Evolutionary conservation across 2,888 invertebrate species (phyloP), one percentile per base, ranked within the genome.

Genomic region (Ethmia dodecea): DNA sequence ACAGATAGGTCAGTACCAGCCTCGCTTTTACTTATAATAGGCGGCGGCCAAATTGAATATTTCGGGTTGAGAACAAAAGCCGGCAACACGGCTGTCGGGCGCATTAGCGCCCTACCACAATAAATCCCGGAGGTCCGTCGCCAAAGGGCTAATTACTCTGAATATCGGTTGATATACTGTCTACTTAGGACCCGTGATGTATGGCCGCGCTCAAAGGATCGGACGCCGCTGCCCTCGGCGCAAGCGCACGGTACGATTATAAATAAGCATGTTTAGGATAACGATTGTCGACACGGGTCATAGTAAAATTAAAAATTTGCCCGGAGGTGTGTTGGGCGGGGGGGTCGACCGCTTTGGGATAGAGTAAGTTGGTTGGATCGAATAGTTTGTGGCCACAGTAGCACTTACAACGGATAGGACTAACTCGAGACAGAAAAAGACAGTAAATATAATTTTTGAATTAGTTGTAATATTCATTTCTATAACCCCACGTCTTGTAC

Each of bases 71-170:
- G 79, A 84, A 83, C 81, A 81, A 84, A 80, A 70, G 80, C 74
- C 78, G 75, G 79, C 72, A 70, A 61, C 63, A 80, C 74, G 83
- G 75, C 73, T 81, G 83, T 84, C 84, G 68, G 75, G 47, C 68
- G 71, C 64, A 83, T 84, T 84, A 81, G 78, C 80, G 81, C 78
- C 79, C 78, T 69, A 71, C 72, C 60, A 72, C 78, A 68, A 83
- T 84, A 84, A 86, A 86, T 84, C 77, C 77, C 65, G 74, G 74
- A 69, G 77, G 74, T 79, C 78, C 72, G 81, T 83, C 84, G 83
- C 86, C 77, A 83, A 56, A 49, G 84, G 86, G 74, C 86, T 86
- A 86, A 86, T 86, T 86, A 86, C 83, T 81, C 77, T 57, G 64
- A 42, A 45, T 79, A 76, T 73, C 69, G 68, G 78, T 78, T 84